Conservation (phyloP, 2,113 vertebrate genomes). For the Apeltes quadracus region DNA sequence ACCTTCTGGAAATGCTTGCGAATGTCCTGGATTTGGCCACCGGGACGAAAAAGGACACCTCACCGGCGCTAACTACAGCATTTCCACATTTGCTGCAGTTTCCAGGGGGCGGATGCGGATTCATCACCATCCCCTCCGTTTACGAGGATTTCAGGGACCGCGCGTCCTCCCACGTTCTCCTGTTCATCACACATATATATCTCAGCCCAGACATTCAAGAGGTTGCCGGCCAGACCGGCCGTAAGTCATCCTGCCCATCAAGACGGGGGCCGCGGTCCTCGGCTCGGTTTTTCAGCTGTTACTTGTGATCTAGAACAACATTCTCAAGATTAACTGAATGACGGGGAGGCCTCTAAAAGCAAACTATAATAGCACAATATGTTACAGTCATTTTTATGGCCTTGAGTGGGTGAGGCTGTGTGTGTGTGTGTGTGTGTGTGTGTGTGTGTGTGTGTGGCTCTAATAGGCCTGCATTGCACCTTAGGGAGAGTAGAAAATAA, state of each 20-base stretch:
- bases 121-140: conserved; percentile 44
- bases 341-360: conserved; percentile 70
- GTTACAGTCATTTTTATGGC: conserved; percentile 70
- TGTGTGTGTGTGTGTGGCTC: conserved; percentile 48
- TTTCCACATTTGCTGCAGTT: conserved; percentile 50
- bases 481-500: conserved; percentile 62
- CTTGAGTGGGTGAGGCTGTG: conserved; percentile 42
- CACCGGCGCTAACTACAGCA: conserved; percentile 50
- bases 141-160: conserved; percentile 68
- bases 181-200: conserved; percentile 56
- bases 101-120: conserved; percentile 67
- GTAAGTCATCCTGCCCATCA: conserved; percentile 72
- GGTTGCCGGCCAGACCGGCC: conserved; percentile 64
- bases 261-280: conserved; percentile 17
- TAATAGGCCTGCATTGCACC: conserved; percentile 70
- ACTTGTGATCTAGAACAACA: conserved; percentile 67
- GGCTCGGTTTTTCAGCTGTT: conserved; percentile 61
- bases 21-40: conserved; percentile 28
- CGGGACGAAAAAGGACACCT: conserved; percentile 51
- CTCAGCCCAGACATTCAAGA: conserved; percentile 63
- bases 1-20: conserved; percentile 2
- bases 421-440: conserved; percentile 28
- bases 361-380: conserved; percentile 64
- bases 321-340: conserved; percentile 68
- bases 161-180: conserved; percentile 62